Base-by-base conservation (phyloP, 2,113 vertebrate species). In the Donacobius atricapilla region DNA sequence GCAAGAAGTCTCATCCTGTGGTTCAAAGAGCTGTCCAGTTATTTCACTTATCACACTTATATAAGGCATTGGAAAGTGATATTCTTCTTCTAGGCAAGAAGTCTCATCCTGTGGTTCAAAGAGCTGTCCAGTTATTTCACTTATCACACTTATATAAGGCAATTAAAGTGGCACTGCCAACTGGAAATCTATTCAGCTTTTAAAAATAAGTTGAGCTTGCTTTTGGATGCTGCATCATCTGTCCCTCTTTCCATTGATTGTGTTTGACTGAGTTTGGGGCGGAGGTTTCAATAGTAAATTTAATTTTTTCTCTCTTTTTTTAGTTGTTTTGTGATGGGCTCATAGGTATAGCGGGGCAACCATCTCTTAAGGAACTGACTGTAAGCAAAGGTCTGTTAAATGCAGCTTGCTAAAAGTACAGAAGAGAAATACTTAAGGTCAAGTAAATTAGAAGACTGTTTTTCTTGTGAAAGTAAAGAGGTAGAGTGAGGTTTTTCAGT, bases 21-120 rank as follows among this genome's bases (percentile, higher is more conserved):
- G 82, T 93, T 95, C 54, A 80, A 88, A 85, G 85, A 95, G 39
- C 87, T 70, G 39, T 90, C 90, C 58, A 10, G 66, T 90, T 92
- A 94, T 66, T 96, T 90, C 5, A 5, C 75, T 83, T 94, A 64
- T 71, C 90, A 22, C 24, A 5, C 20, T 70, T 45, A 8, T 0
- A 9, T 40, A 22, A 90, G 66, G 63, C 66, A 80, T n/a, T n/a
- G n/a, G n/a, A n/a, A n/a, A n/a, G n/a, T n/a, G n/a, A n/a, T n/a
- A 91, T 93, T 83, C 18, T 35, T 90, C 35, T 96, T 70, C 50
- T 60, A 78, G 79, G 71, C 79, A 48, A 56, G 75, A 77, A 72
- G 75, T 77, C 54, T 96, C 39, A 58, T 22, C 58, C 54, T 73
- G 7, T 2, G 28, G 82, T 93, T 95, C 54, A 80, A 88, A 85